A percentile compares a stretch with the other conserved stretches of the same genome.
phyloP scores from a whole-genome alignment of 2,113 vertebrate species.

The Colinus virginianus region DNA sequence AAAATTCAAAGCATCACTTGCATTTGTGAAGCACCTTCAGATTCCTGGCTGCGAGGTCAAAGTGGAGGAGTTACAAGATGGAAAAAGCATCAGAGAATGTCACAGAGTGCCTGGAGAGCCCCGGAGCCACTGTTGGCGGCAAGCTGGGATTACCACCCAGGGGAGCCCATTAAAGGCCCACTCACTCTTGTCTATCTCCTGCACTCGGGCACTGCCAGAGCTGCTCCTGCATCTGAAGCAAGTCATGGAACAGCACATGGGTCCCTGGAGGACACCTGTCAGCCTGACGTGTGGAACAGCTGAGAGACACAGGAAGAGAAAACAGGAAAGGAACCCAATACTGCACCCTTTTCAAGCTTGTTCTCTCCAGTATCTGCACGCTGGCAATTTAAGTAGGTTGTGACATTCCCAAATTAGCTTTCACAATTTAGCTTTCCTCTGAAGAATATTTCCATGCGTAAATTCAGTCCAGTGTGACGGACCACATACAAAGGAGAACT shows the following conservation, averaged over 20 bases:
- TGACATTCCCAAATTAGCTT: background rate
- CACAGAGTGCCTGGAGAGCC: background rate
- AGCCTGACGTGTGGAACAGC: background rate
- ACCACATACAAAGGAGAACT: background rate
- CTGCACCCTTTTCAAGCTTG: background rate
- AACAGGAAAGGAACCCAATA: background rate
- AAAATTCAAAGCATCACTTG: background rate
- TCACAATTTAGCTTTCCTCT: background rate
- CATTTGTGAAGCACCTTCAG: background rate
- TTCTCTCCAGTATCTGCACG: background rate
- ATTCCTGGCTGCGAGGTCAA: background rate
- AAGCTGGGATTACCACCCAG: background rate
- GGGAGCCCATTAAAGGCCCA: background rate
- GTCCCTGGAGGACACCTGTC: rapidly evolving
- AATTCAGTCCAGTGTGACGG: background rate
- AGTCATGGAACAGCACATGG: background rate
- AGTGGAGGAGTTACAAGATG: background rate
- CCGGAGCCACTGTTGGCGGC: background rate
- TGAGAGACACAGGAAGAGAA: background rate
- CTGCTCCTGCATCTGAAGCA: background rate
- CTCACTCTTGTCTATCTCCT: background rate
- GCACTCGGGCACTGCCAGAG: background rate
- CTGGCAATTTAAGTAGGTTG: background rate
- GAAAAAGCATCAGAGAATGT: background rate
- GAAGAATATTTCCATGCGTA: background rate